Evolutionary conservation across 2,113 vertebrate genomes (phyloP), one percentile per base, ranked within the genome.

Genomic region (Ia io): DNA sequence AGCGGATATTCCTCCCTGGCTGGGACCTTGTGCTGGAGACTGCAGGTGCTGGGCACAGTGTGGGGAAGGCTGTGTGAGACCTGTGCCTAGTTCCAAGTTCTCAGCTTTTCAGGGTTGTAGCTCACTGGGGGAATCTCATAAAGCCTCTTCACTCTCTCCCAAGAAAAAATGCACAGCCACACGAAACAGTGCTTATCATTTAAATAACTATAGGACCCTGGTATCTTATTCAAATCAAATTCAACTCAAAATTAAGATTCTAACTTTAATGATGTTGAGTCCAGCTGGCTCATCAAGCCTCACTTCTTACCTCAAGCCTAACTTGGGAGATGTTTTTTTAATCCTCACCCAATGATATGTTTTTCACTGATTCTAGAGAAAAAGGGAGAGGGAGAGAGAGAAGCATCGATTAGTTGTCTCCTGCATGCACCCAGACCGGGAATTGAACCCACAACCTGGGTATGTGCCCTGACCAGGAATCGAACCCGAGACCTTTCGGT

Each of bases 231-330:
- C 65, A 42, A 76, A n/a, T 91, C 30, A 93, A 80, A 79, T 47
- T 91, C 59, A 44, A 61, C n/a, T 90, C n/a, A 95, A 80, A 96
- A 84, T 73, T 69, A 76, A 92, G 22, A 87, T 71, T 67, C 79
- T 20, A 51, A 35, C 13, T 94, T 63, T 69, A 65, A 59, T 18
- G 3, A 42, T 49, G 22, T 51, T 17, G 18, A 91, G 9, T 44
- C 92, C 42, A 67, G 22, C 37, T 17, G 44, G 47, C 28, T 49
- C 63, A 22, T 8, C 78, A 94, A 96, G 76, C 51, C 11, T 61
- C 8, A 61, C 37, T 94, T 61, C 20, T 44, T 10, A 51, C 6
- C 44, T 35, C 77, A 89, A 28, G 14, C 79, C 69, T 82, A 53
- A 86, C 28, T 84, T 79, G 67, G 40, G 42, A 37, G 18, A 80